A percentile compares a stretch with the other conserved stretches of the same genome.
phyloP scores from a whole-genome alignment of 2,113 vertebrate genomes.

The Dasyurus viverrinus region DNA sequence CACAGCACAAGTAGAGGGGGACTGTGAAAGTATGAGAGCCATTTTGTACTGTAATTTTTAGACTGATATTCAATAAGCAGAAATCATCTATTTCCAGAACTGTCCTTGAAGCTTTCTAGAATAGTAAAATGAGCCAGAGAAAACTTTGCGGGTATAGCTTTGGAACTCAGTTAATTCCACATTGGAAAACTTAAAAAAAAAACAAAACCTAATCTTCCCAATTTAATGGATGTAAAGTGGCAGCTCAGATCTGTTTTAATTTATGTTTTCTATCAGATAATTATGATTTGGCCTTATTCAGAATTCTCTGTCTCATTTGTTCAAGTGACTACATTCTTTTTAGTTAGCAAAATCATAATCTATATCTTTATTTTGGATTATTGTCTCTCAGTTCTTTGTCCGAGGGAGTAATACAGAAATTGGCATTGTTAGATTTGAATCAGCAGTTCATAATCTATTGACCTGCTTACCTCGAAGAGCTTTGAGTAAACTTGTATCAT shows the following conservation, averaged over 20 bases:
- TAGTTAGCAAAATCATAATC: not conserved
- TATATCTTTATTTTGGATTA: not conserved
- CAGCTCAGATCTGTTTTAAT: not conserved
- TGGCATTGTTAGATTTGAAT: slow-evolving; percentile 1
- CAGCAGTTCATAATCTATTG: not conserved
- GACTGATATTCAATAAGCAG: not conserved
- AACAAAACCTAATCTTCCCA: not conserved
- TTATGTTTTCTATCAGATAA: not conserved
- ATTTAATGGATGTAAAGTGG: not conserved
- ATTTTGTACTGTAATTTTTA: not conserved
- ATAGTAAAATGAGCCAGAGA: not conserved
- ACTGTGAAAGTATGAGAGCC: not conserved
- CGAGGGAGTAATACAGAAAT: slow-evolving; percentile 9
- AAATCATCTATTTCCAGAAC: not conserved
- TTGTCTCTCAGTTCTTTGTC: not conserved
- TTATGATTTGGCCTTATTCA: not conserved
- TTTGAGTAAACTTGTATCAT: not conserved
- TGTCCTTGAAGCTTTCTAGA: not conserved
- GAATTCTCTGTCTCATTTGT: slow-evolving; percentile 25
- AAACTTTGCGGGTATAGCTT: not conserved
- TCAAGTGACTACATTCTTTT: not conserved
- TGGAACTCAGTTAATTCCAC: not conserved
- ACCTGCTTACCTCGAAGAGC: not conserved
- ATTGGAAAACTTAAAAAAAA: not conserved
- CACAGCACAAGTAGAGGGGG: not conserved